A percentile compares a stretch with the other conserved stretches of the same genome.
These are phyloP conservation scores for Hydrophis major DNA, from an alignment of 2,797 vertebrate genomes.

Conservation along the genomic window DNA sequence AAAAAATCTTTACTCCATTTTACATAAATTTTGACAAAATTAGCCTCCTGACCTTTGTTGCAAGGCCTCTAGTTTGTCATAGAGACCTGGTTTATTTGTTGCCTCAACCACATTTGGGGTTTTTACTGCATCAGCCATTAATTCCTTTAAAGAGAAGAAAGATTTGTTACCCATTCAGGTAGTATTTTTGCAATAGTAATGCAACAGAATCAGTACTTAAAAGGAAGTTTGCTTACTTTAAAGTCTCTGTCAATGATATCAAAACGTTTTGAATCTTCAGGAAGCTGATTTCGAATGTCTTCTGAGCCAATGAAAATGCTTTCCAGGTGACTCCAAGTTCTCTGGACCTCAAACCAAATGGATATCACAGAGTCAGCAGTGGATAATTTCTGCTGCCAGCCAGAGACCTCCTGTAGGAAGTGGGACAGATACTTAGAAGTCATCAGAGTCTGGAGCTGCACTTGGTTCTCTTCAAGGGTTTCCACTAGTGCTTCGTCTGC, in stretches of 20 bases:
- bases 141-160: constrained; percentile 52
- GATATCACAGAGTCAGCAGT: constrained; percentile 63
- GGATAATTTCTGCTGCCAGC: constrained; percentile 74
- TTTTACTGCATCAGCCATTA: constrained; percentile 67
- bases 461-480: constrained; percentile 74
- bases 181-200: background rate
- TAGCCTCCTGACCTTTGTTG: constrained; percentile 66
- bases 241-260: constrained; percentile 68
- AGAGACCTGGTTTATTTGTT: constrained; percentile 73
- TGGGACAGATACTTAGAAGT: constrained; percentile 72
- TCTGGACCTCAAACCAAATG: constrained; percentile 76
- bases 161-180: accelerated
- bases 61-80: constrained; percentile 60
- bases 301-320: constrained; percentile 75
- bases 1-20: background rate
- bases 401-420: constrained; percentile 69
- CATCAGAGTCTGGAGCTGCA: constrained; percentile 74
- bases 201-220: background rate
- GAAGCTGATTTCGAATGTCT: constrained; percentile 71
- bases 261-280: constrained; percentile 61
- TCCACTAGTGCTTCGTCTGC: constrained; percentile 66
- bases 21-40: background rate
- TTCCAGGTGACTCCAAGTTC: constrained; percentile 75
- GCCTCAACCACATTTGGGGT: constrained; percentile 74
- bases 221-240: constrained; percentile 52